Percentiles rank a stretch among this genome's conserved stretches.
Conservation (phyloP, 2,888 invertebrate genomes). For the Sinhomidia bicolor region DNA sequence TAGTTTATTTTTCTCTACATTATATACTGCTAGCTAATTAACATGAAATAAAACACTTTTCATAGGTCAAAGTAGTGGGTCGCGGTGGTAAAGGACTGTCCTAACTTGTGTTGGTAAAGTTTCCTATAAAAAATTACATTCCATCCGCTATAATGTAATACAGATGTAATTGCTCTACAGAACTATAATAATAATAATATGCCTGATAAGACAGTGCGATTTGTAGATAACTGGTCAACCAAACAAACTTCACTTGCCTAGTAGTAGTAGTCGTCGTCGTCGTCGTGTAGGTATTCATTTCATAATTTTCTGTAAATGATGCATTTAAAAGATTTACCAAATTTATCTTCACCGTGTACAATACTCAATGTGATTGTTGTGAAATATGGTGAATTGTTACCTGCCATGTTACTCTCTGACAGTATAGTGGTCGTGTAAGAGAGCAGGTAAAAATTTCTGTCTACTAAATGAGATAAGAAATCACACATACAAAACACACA, state of each 20-base stretch:
- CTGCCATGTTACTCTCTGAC: too few species aligned
- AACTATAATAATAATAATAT: neutral
- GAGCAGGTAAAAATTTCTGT: slow-evolving; percentile 55
- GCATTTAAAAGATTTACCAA: slow-evolving; percentile 64
- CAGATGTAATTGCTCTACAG: neutral
- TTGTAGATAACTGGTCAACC: slow-evolving; percentile 25
- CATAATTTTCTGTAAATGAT: slow-evolving; percentile 63
- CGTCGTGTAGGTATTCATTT: slow-evolving; percentile 29
- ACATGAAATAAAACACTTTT: slow-evolving; percentile 10
- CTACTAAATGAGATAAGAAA: slow-evolving; percentile 36
- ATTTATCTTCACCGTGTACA: slow-evolving; percentile 18
- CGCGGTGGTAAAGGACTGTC: neutral
- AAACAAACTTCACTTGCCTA: slow-evolving; percentile 23
- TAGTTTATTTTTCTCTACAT: neutral
- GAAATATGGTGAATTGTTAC: slow-evolving; percentile 53
- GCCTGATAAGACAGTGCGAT: neutral
- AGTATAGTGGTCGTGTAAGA: neutral
- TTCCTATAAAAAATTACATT: neutral
- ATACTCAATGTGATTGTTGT: slow-evolving; percentile 50
- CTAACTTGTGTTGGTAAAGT: neutral
- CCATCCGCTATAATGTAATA: neutral
- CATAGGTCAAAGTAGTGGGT: neutral
- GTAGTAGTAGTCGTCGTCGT: too few species aligned
- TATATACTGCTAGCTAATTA: slow-evolving; percentile 14
- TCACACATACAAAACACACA: too few species aligned